Evolutionary conservation across 1,140 invertebrate species (phyloP), one percentile per base, ranked within the genome.

Genomic region (Pygmarrhopalites habei): DNA sequence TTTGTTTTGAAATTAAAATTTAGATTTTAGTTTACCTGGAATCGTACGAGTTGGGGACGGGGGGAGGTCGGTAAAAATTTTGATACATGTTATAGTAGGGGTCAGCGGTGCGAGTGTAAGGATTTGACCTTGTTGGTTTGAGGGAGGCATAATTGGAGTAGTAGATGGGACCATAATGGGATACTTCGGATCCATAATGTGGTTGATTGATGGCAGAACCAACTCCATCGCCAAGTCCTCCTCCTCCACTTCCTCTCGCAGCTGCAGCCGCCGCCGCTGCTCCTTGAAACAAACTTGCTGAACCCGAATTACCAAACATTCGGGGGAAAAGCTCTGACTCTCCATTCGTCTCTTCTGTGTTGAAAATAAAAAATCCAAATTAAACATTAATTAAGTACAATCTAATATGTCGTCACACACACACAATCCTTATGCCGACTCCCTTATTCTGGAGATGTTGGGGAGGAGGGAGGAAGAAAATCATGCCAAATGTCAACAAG

Each of bases 101-200:
- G 21, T 67, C 65, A 21, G 65, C 19, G 26, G 58, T 47, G 21
- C 65, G 23, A 7, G 60, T 19, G 10, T 66, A 66, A 5, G 43
- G 49, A 17, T 28, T 32, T 21, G 43, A 43, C 32, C 62, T 47
- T 21, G 53, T 55, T 19, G 58, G 41, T 35, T 62, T 65, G 28
- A 70, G 56, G 15, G 62, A 59, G 3, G 63, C 56, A 15, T 72
- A 68, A 62, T 73, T 73, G 43, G 69, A 70, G 70, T 79, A 78
- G 72, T 79, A 80, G 30, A 80, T 76, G 2, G 79, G 77, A 3
- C 79, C 79, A 62, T 79, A 80, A 39, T 77, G 77, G 46, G 79
- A 78, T 58, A 78, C 73, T 58, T 81, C 79, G 10, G 72, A 67
- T 15, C 71, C 72, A 66, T 80, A 80, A 15, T 5, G 5, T 0